Evolutionary conservation across 1,140 invertebrate species (phyloP), one percentile per base, ranked within the genome.

Genomic region (Lycorma delicatula): DNA sequence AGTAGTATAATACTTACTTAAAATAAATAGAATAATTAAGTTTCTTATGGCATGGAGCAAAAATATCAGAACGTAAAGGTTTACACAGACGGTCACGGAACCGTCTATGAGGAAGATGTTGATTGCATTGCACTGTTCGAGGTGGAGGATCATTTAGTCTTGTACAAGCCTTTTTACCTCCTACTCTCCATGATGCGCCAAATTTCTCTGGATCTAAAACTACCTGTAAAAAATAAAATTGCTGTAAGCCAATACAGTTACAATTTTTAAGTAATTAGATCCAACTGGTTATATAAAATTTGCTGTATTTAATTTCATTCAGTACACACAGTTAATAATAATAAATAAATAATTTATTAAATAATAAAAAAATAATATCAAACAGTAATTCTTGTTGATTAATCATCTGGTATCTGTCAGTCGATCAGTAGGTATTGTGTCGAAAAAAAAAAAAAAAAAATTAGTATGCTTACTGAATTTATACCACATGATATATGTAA

Each of bases 161-260:
- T 11, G 78, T 79, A 68, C 86, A 91, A 0, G 81, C 81, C 56
- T 82, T 84, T 53, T 81, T 83, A 0, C 85, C 82, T 1, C 91
- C 90, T 3, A 92, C 85, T 46, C 86, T 78, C 91, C 92, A 94
- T 1, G 89, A 89, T 41, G 84, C 78, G 13, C 87, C 91, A 64
- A 94, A 93, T 44, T 78, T 78, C 68, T 83, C 79, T 1, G 84
- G 75, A 63, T 87, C 82, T 25, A 70, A 72, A 60, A 63, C 62
- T 1, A 64, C 51, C 34, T 46, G 31, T n/a, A 20, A 29, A 27
- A 18, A 20, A 49, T 25, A 44, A 34, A 34, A n/a, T 34, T 9
- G 44, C 13, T 12, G 12, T 20, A n/a, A 13, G 44, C 16, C 7
- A 22, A n/a, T 47, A 16, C 16, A 20, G 12, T 47, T 7, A 47